A percentile compares a stretch with the other conserved stretches of the same genome.
These are phyloP conservation scores for Enteromius viviparus DNA, from an alignment of 2,797 vertebrate genomes.

Conservation along the genomic window DNA sequence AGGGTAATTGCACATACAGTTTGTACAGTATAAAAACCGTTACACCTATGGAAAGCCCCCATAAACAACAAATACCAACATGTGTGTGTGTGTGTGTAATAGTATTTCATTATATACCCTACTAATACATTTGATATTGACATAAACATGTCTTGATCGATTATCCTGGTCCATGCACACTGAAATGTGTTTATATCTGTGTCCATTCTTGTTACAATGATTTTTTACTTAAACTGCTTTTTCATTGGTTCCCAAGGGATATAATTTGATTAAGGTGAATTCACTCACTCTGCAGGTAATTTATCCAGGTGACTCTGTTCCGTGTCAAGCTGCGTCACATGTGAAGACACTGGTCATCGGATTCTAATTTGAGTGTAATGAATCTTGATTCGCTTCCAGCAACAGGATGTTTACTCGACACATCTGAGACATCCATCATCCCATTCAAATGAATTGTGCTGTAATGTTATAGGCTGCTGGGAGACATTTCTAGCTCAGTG, in stretches of 20 bases:
- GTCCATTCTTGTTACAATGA: not conserved
- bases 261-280: constrained; percentile 23
- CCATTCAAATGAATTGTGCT: constrained; percentile 57
- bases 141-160: constrained; percentile 24
- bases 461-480: constrained; percentile 56
- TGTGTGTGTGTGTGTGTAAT: not conserved
- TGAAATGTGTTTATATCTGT: not conserved
- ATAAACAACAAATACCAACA: too few relatives aligned
- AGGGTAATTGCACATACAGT: too few relatives aligned
- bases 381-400: constrained; percentile 64
- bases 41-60: too few relatives aligned
- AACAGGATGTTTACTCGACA: constrained; percentile 59
- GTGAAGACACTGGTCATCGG: constrained; percentile 51
- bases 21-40: too few relatives aligned
- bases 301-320: not conserved
- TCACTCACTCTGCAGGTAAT: constrained; percentile 13
- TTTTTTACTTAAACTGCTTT: not conserved
- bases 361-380: constrained; percentile 70
- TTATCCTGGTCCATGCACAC: not conserved
- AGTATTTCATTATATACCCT: not conserved
- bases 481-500: constrained; percentile 46
- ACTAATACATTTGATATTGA: not conserved
- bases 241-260: constrained; percentile 8
- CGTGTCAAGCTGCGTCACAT: constrained; percentile 44
- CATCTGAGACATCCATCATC: constrained; percentile 67